These are phyloP conservation scores for Palythoa grandis DNA, from an alignment of 92 coral and sea anemone species.

Conservation along the genomic window DNA sequence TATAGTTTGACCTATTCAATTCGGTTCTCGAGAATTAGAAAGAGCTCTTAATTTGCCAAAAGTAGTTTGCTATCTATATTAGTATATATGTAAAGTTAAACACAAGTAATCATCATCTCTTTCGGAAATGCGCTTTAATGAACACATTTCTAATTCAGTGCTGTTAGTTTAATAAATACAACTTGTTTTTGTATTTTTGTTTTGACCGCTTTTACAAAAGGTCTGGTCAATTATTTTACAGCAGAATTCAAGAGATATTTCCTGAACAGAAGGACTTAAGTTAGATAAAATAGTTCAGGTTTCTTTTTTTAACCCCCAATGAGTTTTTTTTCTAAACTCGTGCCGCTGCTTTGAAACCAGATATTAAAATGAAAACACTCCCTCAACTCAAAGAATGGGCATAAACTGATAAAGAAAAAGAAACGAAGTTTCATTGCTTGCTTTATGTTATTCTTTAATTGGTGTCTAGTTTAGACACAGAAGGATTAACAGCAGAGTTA, in stretches of 20 bases:
- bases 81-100: background rate
- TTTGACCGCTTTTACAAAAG: background rate
- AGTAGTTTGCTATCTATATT: background rate
- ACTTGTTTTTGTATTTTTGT: background rate
- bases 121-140: background rate
- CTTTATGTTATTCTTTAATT: conserved; percentile 14
- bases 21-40: background rate
- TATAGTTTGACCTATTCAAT: background rate
- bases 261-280: background rate
- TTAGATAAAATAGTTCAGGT: background rate
- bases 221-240: background rate
- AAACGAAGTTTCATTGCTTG: background rate
- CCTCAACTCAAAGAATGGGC: background rate
- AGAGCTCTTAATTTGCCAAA: background rate
- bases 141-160: background rate
- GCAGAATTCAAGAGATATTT: background rate
- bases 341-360: background rate
- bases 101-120: background rate
- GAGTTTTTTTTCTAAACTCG: background rate
- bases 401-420: background rate
- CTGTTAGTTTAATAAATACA: background rate
- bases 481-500: conserved; percentile 21
- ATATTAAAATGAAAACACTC: background rate
- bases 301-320: background rate
- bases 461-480: conserved; percentile 13